phyloP scores from a whole-genome alignment of 2,888 invertebrate genomes.

The Melinopterus prodromus region DNA sequence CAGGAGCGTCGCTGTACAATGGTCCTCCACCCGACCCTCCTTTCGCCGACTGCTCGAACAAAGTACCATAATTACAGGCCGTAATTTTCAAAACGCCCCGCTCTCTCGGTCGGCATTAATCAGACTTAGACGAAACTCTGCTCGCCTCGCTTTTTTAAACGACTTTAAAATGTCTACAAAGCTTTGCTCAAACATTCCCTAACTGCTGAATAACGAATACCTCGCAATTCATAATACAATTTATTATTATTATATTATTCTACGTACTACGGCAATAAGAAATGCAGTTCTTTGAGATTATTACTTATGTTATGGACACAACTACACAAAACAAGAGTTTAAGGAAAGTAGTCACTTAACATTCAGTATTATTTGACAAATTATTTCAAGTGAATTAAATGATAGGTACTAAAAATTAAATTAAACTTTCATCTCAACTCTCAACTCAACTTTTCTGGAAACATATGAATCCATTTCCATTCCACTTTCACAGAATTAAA shows the following conservation, averaged over 20 bases:
- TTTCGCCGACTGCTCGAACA: conserved; percentile 17
- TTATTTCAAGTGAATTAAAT: too few relatives aligned
- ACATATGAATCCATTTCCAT: too few relatives aligned
- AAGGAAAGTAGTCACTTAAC: too few relatives aligned
- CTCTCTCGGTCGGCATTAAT: conserved; percentile 18
- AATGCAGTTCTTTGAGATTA: too few relatives aligned
- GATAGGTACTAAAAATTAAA: too few relatives aligned
- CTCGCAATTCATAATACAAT: background rate
- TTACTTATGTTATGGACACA: too few relatives aligned
- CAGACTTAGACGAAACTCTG: conserved; percentile 12
- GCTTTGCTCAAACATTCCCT: background rate
- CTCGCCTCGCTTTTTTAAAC: conserved; percentile 15
- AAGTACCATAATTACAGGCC: conserved; percentile 26
- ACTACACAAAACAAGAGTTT: too few relatives aligned
- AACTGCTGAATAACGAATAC: background rate
- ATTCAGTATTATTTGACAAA: too few relatives aligned
- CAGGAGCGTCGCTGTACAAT: conserved; percentile 22
- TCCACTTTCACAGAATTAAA: too few relatives aligned
- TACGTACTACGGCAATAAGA: too few relatives aligned
- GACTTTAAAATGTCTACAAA: background rate
- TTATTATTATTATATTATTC: background rate
- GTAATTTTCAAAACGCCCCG: conserved; percentile 22
- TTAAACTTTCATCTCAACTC: too few relatives aligned
- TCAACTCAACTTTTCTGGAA: too few relatives aligned
- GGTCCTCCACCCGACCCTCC: conserved; percentile 12